Percentiles rank a stretch among this genome's conserved stretches.
phyloP scores from a whole-genome alignment of 2,888 invertebrate species.

The Oscheius sp. region DNA sequence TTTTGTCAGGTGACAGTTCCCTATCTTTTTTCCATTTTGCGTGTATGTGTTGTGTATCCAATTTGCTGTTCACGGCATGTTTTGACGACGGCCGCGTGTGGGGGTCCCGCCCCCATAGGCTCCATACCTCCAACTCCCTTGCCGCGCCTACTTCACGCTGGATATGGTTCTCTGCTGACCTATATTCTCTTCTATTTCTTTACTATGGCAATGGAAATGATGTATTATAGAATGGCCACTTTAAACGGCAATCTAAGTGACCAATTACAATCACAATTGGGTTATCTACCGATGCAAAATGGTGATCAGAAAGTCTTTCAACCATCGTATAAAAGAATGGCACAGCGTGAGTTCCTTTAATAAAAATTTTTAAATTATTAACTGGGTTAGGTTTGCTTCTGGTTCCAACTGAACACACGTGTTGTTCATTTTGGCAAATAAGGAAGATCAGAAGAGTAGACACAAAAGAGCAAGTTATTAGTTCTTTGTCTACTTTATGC shows the following conservation, averaged over 20 bases:
- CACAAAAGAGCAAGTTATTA: not conserved
- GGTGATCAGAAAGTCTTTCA: constrained; percentile 47
- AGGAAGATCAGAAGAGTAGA: not conserved
- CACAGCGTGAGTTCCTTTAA: constrained; percentile 46
- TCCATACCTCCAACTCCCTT: constrained; percentile 30
- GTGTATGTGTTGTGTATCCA: constrained; percentile 26
- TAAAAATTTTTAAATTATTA: not conserved
- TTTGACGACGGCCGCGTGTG: constrained; percentile 29
- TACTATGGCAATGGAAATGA: constrained; percentile 28
- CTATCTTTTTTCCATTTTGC: not conserved
- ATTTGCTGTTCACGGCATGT: constrained; percentile 31
- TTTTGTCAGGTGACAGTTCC: not conserved
- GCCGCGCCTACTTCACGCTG: constrained; percentile 28
- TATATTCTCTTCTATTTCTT: constrained; percentile 20
- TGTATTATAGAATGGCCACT: constrained; percentile 45
- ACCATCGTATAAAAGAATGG: constrained; percentile 56
- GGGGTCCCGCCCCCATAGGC: constrained; percentile 22
- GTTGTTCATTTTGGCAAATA: constrained; percentile 9
- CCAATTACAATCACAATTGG: constrained; percentile 42
- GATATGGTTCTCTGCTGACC: constrained; percentile 14
- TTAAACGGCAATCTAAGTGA: constrained; percentile 47
- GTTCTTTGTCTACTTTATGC: not conserved
- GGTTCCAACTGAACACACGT: not conserved
- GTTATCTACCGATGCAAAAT: constrained; percentile 24
- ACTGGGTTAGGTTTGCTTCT: not conserved